A percentile compares a stretch with the other conserved stretches of the same genome.
phyloP scores from a whole-genome alignment of 2,113 vertebrate genomes.

The Neogobius melanostomus region DNA sequence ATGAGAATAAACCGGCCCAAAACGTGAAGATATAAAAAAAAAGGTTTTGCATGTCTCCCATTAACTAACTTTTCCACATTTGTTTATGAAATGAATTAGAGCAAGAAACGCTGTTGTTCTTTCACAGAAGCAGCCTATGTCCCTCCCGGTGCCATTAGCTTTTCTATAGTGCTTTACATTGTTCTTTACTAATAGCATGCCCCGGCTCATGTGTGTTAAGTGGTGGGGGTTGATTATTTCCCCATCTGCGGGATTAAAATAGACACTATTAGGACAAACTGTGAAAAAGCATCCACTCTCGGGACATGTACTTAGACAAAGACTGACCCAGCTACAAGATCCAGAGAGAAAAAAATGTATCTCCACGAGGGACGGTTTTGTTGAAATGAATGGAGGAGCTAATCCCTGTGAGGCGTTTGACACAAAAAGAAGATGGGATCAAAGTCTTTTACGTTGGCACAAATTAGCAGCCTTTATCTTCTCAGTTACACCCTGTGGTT shows the following conservation, averaged over 20 bases:
- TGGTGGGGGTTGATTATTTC: slow-evolving; percentile 21
- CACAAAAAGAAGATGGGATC: slow-evolving; percentile 30
- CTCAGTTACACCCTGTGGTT: slow-evolving; percentile 6
- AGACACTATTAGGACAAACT: slow-evolving; percentile 49
- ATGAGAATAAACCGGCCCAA: too few relatives aligned
- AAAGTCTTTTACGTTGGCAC: slow-evolving; percentile 11
- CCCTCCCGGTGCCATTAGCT: slow-evolving; percentile 4
- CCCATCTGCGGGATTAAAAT: slow-evolving; percentile 49
- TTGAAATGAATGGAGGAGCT: slow-evolving; percentile 42
- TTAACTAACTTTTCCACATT: neutral
- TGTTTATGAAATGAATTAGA: neutral
- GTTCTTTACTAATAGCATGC: slow-evolving; percentile 2
- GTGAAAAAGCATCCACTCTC: slow-evolving; percentile 59
- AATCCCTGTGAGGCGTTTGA: slow-evolving; percentile 31
- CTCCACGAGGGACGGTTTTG: slow-evolving; percentile 57
- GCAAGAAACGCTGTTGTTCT: neutral
- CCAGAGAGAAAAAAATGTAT: slow-evolving; percentile 59
- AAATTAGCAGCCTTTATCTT: slow-evolving; percentile 21
- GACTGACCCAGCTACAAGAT: slow-evolving; percentile 45
- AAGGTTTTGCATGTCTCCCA: too few relatives aligned
- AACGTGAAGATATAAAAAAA: too few relatives aligned
- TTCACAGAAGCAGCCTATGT: neutral
- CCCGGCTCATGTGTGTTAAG: neutral
- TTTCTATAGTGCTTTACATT: neutral
- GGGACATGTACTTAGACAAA: slow-evolving; percentile 30